Base-by-base conservation (phyloP, 2,113 vertebrate species). In the Felis chaus region DNA sequence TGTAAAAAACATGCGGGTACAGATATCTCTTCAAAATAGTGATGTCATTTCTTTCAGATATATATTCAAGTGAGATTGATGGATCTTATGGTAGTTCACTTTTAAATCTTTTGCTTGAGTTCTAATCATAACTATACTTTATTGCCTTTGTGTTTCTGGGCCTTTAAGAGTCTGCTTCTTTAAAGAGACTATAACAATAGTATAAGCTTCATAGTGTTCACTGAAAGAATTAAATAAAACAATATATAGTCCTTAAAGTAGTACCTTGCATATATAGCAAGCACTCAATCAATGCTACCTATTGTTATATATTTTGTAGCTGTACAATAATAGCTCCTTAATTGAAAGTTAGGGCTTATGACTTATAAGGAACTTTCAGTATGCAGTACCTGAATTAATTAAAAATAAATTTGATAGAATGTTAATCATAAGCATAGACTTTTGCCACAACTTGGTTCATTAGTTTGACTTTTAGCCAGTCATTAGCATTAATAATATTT, bases 351-450 rank as follows among this genome's bases (percentile, higher is more conserved):
- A 41, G 14, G 16, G 18, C 48, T 92, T 66, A 86, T 69, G 53
- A 92, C 41, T 84, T 73, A 23, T 11, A 79, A 39, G 16, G 27
- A 94, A 66, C 8, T 39, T 18, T 95, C 27, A 65, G 31, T 65
- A 31, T 45, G 7, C 8, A 12, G 27, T 71, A 50, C 50, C 36
- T 94, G 78, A 92, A 53, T 69, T 86, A 82, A 87, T 90, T 86
- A 68, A 86, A 92, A 95, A 66, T 92, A 78, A 82, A 92, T 87
- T 41, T 92, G 41, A 78, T 69, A 82, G 61, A 41, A 33, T 27
- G n/a, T 80, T 45, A 65, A 21, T 10, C 50, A 11, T 39, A 95
- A 94, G 84, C 14, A 76, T 25, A 95, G 36, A 78, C 25, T 53
- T 82, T 74, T 25, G 11, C 66, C 14, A 55, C 12, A 48, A 65